Evolutionary conservation across 2,888 invertebrate genomes (phyloP), one percentile per base, ranked within the genome.

Genomic region (Mactromeris polynyma): DNA sequence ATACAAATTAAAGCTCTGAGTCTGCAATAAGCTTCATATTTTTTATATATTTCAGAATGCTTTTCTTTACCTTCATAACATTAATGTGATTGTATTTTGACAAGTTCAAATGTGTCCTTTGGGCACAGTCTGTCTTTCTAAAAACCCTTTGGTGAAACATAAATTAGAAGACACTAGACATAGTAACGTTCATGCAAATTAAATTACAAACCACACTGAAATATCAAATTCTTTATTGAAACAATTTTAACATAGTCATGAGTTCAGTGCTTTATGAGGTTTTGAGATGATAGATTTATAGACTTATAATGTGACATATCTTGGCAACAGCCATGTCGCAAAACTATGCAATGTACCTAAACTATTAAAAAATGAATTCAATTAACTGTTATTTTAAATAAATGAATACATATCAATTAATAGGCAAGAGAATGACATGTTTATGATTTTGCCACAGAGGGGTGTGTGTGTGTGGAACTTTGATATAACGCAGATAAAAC

Each of bases 391-490:
- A 33, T 36, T 33, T 19, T n/a, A n/a, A 33, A 73, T 73, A 36
- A 33, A 73, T 73, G 36, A 33, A 73, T 26, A 36, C 36, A 36
- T 33, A 26, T 73, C 73, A 73, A 73, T 73, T 73, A 73, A 73
- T 33, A 0, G 36, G 36, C 73, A 33, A 73, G 31, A 33, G 33
- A 73, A 36, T 73, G 73, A 6, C 19, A 17, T 73, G 73, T 73
- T 33, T 73, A 73, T 33, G 31, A 36, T 9, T 6, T 26, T 26
- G 4, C 19, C 54, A 54, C 54, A 21, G 19, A n/a, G 21, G 21
- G 19, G 54, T 64, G 58, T 21, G 21, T 64, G 54, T 64, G 58
- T 21, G 21, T 64, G 58, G 58, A 9, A 26, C 26, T 26, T 51
- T 9, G 19, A 51, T 51, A 17, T 6, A 51, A 51, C 19, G 51